These are phyloP conservation scores for Nomia melanderi DNA, from an alignment of 1,140 invertebrate species.

Conservation along the genomic window DNA sequence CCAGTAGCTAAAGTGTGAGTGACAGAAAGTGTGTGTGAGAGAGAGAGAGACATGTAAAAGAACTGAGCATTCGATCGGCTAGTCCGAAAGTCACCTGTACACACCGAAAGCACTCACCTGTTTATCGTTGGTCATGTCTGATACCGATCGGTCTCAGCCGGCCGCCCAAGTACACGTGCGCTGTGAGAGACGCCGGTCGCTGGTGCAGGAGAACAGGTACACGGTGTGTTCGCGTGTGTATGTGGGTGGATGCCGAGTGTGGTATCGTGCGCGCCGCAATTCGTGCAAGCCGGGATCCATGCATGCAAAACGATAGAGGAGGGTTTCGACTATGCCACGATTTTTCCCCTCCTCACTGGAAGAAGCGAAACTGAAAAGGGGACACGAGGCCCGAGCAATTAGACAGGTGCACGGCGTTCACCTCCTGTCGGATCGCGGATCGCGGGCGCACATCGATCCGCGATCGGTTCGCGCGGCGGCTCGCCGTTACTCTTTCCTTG, in stretches of 20 bases:
- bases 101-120: conserved; percentile 71
- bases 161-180: conserved; percentile 51
- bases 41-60: not conserved
- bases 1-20: not conserved
- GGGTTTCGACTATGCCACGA: not conserved
- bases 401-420: not conserved
- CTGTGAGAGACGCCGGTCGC: conserved; percentile 44
- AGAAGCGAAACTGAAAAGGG: conserved; percentile 64
- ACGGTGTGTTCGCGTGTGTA: not conserved
- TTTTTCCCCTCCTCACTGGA: conserved; percentile 70
- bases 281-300: conserved; percentile 74
- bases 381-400: conserved; percentile 45
- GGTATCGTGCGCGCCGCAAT: conserved; percentile 38
- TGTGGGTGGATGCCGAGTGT: no score
- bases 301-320: conserved; percentile 64
- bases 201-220: conserved; percentile 59
- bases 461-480: not conserved
- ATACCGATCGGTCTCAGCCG: conserved; percentile 43
- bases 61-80: not conserved
- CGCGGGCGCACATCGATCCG: conserved; percentile 12
- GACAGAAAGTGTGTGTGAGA: no score
- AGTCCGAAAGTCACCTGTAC: not conserved
- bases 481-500: not conserved
- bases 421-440: conserved; percentile 28
- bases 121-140: conserved; percentile 78